A percentile compares a stretch with the other conserved stretches of the same genome.
phyloP scores from a whole-genome alignment of 2,888 invertebrate species.

The Ophion slaviceki region DNA sequence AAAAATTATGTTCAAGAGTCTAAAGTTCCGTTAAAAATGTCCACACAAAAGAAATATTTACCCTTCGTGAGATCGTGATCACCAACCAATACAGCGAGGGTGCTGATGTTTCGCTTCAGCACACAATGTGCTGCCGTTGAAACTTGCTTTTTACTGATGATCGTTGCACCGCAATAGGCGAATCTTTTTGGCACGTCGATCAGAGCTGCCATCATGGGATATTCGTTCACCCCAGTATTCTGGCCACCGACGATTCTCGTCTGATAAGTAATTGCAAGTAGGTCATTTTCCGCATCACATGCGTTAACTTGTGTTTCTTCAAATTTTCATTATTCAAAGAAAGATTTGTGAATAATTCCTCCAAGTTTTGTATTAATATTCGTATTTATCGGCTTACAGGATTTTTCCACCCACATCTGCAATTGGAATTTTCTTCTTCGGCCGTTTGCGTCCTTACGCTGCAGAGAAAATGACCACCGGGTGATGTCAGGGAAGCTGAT shows the following conservation, averaged over 20 bases:
- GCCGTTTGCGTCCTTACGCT: conserved; percentile 73
- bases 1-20: background rate
- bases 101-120: background rate
- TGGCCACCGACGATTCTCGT: conserved; percentile 84
- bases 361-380: background rate
- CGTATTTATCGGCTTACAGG: conserved; percentile 75
- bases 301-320: background rate
- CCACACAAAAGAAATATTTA: conserved; percentile 43
- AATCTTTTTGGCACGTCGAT: conserved; percentile 75
- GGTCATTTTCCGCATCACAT: background rate
- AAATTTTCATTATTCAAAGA: background rate
- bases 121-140: conserved; percentile 81
- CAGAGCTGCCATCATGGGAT: conserved; percentile 86
- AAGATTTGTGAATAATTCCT: background rate
- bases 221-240: conserved; percentile 85
- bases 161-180: conserved; percentile 77
- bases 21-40: no score
- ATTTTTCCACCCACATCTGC: conserved; percentile 86
- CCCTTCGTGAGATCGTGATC: conserved; percentile 74
- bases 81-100: conserved; percentile 75
- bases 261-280: conserved; percentile 75
- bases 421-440: conserved; percentile 74
- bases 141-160: conserved; percentile 75
- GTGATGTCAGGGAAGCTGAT: conserved; percentile 71
- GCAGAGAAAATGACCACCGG: conserved; percentile 85